Evolutionary conservation across 1,140 invertebrate species (phyloP).

Genomic region (Vanessa atalanta): DNA sequence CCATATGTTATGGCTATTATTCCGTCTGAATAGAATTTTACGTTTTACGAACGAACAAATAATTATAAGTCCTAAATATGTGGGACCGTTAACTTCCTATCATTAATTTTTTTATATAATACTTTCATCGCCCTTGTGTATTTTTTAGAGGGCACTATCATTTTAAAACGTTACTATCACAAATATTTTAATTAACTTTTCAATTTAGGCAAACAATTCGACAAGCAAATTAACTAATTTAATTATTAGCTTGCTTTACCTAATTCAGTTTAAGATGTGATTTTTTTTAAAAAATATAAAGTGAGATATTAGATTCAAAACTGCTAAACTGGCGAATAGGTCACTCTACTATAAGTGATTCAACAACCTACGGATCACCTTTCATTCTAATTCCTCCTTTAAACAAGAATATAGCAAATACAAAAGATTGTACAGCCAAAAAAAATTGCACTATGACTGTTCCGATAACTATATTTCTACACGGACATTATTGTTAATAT

Average conservation of each 20-base stretch:
- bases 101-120: slow-evolving; percentile 20
- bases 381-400: no score
- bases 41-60: slow-evolving; percentile 18
- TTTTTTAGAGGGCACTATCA: slow-evolving; percentile 4
- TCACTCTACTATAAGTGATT: no score
- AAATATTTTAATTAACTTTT: background rate
- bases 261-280: background rate
- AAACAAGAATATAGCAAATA: no score
- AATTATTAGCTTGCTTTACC: background rate
- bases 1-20: slow-evolving; percentile 56
- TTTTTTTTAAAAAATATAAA: no score
- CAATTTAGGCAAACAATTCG: background rate
- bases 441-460: no score
- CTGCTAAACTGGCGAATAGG: no score
- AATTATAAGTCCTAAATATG: slow-evolving; percentile 17
- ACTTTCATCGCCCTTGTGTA: background rate
- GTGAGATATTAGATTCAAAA: no score
- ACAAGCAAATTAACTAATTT: background rate
- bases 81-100: slow-evolving; percentile 37
- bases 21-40: slow-evolving; percentile 25
- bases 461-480: no score
- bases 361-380: no score
- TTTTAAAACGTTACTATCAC: no score
- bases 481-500: no score
- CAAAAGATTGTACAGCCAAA: no score